Conservation (phyloP, 2,113 vertebrate genomes). For the Pelmatolapia mariae region DNA sequence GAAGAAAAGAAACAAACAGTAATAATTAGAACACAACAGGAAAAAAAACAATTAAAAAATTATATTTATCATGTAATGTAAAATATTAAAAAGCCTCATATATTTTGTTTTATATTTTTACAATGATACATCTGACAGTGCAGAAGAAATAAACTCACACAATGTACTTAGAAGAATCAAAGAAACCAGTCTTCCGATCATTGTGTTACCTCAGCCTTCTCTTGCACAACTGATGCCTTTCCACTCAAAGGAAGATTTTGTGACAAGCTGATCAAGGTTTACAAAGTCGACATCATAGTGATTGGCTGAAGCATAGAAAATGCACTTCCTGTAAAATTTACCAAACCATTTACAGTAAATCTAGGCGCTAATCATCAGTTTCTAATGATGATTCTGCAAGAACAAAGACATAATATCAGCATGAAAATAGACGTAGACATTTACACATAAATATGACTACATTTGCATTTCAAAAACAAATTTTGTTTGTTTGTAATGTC, state of each 20-base stretch:
- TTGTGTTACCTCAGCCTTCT: neutral
- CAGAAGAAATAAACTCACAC: neutral
- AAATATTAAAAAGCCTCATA: neutral
- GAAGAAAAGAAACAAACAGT: neutral
- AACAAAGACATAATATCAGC: neutral
- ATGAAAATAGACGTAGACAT: neutral
- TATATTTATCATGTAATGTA: neutral
- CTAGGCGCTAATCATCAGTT: neutral
- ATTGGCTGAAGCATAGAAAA: constrained; percentile 23
- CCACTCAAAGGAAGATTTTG: neutral
- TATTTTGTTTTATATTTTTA: neutral
- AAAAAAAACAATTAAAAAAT: no score
- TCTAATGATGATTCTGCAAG: neutral
- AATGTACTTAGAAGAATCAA: constrained; percentile 12
- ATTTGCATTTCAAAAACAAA: neutral
- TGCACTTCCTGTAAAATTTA: neutral
- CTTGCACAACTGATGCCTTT: neutral
- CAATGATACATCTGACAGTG: neutral
- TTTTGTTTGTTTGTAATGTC: neutral
- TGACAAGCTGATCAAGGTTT: neutral
- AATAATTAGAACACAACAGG: neutral
- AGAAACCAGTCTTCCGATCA: neutral
- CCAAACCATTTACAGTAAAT: neutral
- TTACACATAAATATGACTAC: neutral
- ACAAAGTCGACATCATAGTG: neutral